Evolutionary conservation across 2,888 invertebrate genomes (phyloP), one percentile per base, ranked within the genome.

Genomic region (Lepas anatifera): DNA sequence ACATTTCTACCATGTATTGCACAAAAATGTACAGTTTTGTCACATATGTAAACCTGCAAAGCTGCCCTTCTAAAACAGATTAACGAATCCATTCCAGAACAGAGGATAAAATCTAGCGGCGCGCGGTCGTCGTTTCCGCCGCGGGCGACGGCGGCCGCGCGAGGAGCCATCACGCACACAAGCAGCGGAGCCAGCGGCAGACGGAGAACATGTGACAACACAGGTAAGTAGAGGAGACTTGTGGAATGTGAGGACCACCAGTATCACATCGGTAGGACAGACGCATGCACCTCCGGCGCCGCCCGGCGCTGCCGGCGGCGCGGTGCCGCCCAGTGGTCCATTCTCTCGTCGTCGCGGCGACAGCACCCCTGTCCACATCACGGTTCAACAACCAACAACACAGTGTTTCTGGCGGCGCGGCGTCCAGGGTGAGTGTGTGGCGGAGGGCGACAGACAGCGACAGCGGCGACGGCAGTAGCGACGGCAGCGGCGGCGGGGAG

Each of bases 1-100:
- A 32, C 58, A 58, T 58, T 58, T 58, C 13, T 58, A 13, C 58
- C 58, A 58, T 32, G 7, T 58, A 58, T 58, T 58, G 58, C 58
- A 58, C 58, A 58, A 58, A 58, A 58, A 58, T 58, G 58, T 58
- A 41, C 32, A 8, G 58, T 13, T 13, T 32, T 32, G 58, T 58
- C 32, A 58, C 58, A 58, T 13, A 52, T 13, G 6, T 58, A 41
- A 41, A 41, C 18, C 58, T 32, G 58, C 58, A 58, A 32, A 58
- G 58, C 58, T 58, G 58, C 58, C 32, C 58, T 29, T 25, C 27
- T 52, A 32, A 58, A 58, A 58, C 32, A 32, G 3, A 58, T 18
- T 13, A 7, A 27, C 11, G 16, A 18, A 32, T 41, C 41, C 32
- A 32, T 18, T 18, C 32, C 32, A 58, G 13, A 58, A 58, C 58